Evolutionary conservation across 2,113 vertebrate species (phyloP), one percentile per base, ranked within the genome.

Genomic region (Dicrurus megarhynchus): DNA sequence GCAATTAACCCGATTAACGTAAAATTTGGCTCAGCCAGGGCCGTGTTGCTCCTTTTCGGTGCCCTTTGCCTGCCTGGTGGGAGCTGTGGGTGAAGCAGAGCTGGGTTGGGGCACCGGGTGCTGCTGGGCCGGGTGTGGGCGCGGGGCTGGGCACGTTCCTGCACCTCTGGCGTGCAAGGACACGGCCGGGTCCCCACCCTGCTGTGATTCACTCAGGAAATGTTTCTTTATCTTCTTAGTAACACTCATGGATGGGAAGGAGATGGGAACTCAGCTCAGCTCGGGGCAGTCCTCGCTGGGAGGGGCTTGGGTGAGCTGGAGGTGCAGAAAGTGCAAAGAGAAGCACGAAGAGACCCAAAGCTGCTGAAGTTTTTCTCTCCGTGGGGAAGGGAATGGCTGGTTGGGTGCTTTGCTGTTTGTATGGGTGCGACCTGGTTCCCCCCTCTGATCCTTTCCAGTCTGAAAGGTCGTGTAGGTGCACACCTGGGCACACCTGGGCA

Each of bases 221-320:
- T 23, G 82, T 95, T 97, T 93, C 90, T 92, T 73, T 89, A 68
- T 88, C 90, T 88, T 23, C 2, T 47, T 8, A 17, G 70, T 17
- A 94, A 56, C 65, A 68, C 53, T 3, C 18, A 2, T 47, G 26
- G 75, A 75, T 57, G 71, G 63, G 28, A 13, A 1, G 1, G 87
- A n/a, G 69, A 39, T 55, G 82, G 61, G 71, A 86, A 15, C 49
- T 33, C 33, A 0, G 50, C 87, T 56, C 5, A 5, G 64, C 78
- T 74, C 52, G 0, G 68, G 6, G 4, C 23, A 1, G 1, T 15
- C 56, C 3, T 6, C 0, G 1, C 80, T 3, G 49, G 73, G 84
- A 47, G 9, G 47, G 3, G 23, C 41, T 1, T 17, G 39, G 8
- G 33, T 0, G 22, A 22, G 59, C 74, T 28, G 86, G 23, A 30